These are phyloP conservation scores for Ridgeia piscesae DNA, from an alignment of 1,140 invertebrate genomes.

Conservation along the genomic window DNA sequence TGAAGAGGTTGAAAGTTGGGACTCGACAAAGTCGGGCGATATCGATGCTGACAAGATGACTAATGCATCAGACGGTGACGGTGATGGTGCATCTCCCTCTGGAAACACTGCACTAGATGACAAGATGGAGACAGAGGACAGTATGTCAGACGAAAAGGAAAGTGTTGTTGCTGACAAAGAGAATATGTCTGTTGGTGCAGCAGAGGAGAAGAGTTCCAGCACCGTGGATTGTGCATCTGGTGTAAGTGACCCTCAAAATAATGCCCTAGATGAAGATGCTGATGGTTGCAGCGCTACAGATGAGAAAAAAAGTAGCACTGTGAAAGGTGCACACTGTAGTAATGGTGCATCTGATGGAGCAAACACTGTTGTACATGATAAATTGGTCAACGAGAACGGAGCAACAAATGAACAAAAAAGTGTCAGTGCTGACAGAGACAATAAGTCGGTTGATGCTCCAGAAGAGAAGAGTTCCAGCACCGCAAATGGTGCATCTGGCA, in stretches of 20 bases:
- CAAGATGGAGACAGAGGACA: not conserved
- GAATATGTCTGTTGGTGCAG: not conserved
- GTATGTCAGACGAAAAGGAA: not conserved
- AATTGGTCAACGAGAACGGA: not conserved
- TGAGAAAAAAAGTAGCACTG: not conserved
- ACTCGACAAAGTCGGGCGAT: not conserved
- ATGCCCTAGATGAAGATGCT: not conserved
- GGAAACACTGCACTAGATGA: not conserved
- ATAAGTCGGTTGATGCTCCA: not conserved
- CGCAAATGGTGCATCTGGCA: not conserved
- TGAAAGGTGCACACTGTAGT: too few relatives aligned
- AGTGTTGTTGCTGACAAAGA: not conserved
- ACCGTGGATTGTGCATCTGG: not conserved
- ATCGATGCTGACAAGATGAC: not conserved
- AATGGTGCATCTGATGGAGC: not conserved
- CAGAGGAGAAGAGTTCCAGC: slow-evolving; percentile 1
- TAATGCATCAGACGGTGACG: not conserved
- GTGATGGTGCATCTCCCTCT: not conserved
- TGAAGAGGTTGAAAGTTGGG: not conserved
- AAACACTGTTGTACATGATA: not conserved
- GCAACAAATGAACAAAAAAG: not conserved
- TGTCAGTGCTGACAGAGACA: not conserved
- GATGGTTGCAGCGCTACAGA: not conserved
- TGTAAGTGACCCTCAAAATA: not conserved
- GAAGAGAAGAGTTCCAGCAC: not conserved